Evolutionary conservation across 2,888 invertebrate genomes (phyloP).

Genomic region (Andrena bucephala): DNA sequence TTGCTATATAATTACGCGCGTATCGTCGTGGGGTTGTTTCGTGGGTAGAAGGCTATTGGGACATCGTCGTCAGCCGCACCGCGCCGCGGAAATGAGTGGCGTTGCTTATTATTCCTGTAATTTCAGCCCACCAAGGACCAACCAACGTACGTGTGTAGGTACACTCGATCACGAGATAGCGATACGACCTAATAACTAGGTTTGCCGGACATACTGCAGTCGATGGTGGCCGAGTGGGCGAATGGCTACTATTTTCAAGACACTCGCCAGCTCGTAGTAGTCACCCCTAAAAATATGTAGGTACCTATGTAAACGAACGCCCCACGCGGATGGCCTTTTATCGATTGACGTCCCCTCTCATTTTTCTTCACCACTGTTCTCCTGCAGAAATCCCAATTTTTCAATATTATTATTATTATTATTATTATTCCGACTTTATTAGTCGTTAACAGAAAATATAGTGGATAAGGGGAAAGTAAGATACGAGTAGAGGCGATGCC

Average conservation of each 20-base stretch:
- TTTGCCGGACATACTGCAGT: constrained; percentile 28
- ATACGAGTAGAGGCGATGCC: too few relatives aligned
- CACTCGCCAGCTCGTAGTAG: too few relatives aligned
- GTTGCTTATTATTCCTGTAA: constrained; percentile 66
- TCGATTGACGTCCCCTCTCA: too few relatives aligned
- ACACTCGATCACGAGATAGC: constrained; percentile 63
- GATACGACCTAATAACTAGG: constrained; percentile 50
- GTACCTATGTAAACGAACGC: too few relatives aligned
- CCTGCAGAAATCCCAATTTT: too few relatives aligned
- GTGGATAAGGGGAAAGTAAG: too few relatives aligned
- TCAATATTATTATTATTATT: too few relatives aligned
- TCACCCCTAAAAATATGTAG: too few relatives aligned
- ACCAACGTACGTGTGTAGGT: constrained; percentile 17
- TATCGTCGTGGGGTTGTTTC: constrained; percentile 61
- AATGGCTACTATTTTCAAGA: constrained; percentile 6
- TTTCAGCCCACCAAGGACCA: constrained; percentile 50
- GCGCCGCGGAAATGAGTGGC: constrained; percentile 50
- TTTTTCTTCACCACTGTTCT: too few relatives aligned
- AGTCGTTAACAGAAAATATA: too few relatives aligned
- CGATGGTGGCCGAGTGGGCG: constrained; percentile 8
- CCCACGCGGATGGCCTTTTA: too few relatives aligned
- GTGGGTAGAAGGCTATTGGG: constrained; percentile 54
- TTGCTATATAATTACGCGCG: constrained; percentile 65
- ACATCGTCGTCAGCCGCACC: constrained; percentile 16
- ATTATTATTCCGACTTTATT: too few relatives aligned